Evolutionary conservation across 2,113 vertebrate species (phyloP), one percentile per base, ranked within the genome.

Genomic region (Daboia siamensis): DNA sequence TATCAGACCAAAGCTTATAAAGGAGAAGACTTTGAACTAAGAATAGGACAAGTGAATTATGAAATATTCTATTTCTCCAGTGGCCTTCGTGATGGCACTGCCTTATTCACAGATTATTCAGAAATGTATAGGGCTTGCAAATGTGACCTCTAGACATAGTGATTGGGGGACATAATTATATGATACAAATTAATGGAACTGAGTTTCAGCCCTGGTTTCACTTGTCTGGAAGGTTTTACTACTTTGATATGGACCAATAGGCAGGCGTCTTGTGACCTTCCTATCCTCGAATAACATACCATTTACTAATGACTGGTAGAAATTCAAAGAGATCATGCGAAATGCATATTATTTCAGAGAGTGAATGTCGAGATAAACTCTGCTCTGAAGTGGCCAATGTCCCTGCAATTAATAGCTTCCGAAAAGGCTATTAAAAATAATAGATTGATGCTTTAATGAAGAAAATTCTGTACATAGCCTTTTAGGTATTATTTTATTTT

Each of bases 371-470:
- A 17, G n/a, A 20, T 54, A 61, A 51, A 56, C 80, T 26, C n/a
- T 69, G 12, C 4, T 26, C 44, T 88, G 10, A 11, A 55, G 12
- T 54, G 21, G 20, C 29, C 56, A 87, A 86, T 24, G 26, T 12
- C 20, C 39, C 26, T 51, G 48, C 20, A 69, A 39, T 29, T 51
- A 20, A 92, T 23, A 88, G 26, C 29, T 57, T 61, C 56, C 17
- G 46, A 86, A 51, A 29, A 29, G 91, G 87, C 21, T 80, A 64
- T 86, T 89, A 26, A 48, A 9, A 90, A 44, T 88, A 24, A 87
- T 59, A 91, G 92, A 91, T 48, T 51, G 0, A 90, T 93, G 57
- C 64, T 87, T 94, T 94, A 52, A 94, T 89, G 92, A 55, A 94
- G 90, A 52, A 17, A 84, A 20, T 39, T 8, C 54, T 4, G 0